Conservation (phyloP, 1,140 invertebrate genomes). For the Pantala flavescens region DNA sequence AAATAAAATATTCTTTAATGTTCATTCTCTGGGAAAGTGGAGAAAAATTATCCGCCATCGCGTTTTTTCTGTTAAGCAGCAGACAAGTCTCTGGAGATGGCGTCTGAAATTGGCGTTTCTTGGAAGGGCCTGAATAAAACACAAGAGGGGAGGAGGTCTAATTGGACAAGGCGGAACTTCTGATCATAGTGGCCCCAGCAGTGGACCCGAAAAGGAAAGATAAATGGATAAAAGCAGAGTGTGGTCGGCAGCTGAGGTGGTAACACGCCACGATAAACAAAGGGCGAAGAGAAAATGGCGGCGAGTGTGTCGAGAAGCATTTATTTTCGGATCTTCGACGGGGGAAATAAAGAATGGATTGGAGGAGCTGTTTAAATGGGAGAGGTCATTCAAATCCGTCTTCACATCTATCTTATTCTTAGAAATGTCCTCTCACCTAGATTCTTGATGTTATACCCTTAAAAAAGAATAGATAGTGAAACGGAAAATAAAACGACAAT, state of each 20-base stretch:
- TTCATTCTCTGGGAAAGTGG: too few species aligned
- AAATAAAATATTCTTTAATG: too few species aligned
- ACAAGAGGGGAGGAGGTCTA: not conserved
- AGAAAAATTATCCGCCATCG: not conserved
- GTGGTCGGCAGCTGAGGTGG: not conserved
- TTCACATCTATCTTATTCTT: too few species aligned
- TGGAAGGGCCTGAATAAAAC: not conserved
- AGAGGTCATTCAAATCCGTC: too few species aligned
- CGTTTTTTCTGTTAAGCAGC: not conserved
- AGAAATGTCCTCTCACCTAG: too few species aligned
- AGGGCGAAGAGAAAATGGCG: not conserved
- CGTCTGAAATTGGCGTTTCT: not conserved
- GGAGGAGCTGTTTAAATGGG: too few species aligned
- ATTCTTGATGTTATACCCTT: too few species aligned
- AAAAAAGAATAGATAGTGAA: too few species aligned
- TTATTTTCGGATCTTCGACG: too few species aligned
- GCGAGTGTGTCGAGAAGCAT: not conserved
- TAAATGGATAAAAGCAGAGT: not conserved
- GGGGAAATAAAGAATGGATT: too few species aligned
- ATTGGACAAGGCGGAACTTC: slow-evolving; percentile 3
- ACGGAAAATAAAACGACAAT: too few species aligned
- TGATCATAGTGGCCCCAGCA: slow-evolving; percentile 1
- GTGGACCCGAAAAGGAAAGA: not conserved
- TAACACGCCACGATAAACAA: not conserved
- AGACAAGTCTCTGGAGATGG: not conserved